Percentiles rank a stretch among this genome's conserved stretches.
Evolutionary conservation across 2,113 vertebrate species (phyloP).

Genomic region (Clarias gariepinus): DNA sequence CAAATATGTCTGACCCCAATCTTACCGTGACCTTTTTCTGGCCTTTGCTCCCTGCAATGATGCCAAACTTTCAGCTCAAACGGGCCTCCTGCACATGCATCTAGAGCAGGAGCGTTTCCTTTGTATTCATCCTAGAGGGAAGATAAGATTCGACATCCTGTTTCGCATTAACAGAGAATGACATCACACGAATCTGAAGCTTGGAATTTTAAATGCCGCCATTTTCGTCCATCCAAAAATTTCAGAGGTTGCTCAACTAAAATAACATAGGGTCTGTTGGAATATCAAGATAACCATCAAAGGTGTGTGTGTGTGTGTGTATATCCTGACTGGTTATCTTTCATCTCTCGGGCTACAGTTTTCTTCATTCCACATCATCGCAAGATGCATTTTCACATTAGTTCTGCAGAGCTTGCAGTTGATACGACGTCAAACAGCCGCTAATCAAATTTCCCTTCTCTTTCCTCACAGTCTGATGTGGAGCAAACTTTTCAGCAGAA

Average conservation of each 20-base stretch:
- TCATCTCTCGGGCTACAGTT: neutral
- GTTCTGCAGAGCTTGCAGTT: slow-evolving; percentile 22
- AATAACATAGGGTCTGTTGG: neutral
- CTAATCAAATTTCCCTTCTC: slow-evolving; percentile 17
- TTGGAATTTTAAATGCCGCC: neutral
- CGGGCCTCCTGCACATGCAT: neutral
- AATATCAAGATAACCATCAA: neutral
- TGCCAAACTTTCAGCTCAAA: neutral
- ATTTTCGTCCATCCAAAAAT: neutral
- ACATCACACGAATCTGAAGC: neutral
- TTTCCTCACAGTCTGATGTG: neutral
- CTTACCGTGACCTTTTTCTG: neutral
- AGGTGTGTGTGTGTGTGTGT: neutral
- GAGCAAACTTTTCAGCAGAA: slow-evolving; percentile 9
- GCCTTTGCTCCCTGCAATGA: neutral
- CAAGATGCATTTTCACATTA: slow-evolving; percentile 13
- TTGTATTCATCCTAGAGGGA: neutral
- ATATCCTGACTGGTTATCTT: slow-evolving; percentile 7
- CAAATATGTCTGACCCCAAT: neutral
- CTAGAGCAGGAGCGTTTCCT: neutral
- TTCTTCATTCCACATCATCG: slow-evolving; percentile 8
- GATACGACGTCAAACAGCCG: slow-evolving; percentile 6
- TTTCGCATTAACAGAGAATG: neutral
- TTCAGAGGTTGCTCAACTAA: neutral
- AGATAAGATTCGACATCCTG: neutral